These are phyloP conservation scores for Drosophila prosaltans DNA, from an alignment of 1,140 invertebrate genomes.

Conservation along the genomic window DNA sequence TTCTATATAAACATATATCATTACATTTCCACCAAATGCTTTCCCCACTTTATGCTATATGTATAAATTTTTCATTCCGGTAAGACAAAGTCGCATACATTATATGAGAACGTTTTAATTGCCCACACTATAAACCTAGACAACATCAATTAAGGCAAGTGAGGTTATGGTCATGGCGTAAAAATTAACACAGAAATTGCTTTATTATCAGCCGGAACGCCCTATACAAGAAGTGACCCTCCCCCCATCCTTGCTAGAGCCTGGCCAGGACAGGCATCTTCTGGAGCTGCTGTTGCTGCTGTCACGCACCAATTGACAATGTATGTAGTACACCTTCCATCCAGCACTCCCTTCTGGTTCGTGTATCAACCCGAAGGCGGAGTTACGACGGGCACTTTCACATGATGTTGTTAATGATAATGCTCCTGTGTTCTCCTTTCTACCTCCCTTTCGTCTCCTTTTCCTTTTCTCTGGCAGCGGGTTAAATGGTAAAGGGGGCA, in stretches of 20 bases:
- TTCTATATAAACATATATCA: not conserved
- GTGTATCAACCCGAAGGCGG: constrained; percentile 3
- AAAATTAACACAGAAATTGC: constrained; percentile 73
- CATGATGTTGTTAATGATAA: constrained; percentile 75
- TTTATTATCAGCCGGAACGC: constrained; percentile 56
- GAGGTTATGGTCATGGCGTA: constrained; percentile 64
- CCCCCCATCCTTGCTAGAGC: not conserved
- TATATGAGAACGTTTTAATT: constrained; percentile 38
- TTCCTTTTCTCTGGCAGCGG: not conserved
- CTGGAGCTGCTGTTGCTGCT: constrained; percentile 1
- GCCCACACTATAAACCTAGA: constrained; percentile 50
- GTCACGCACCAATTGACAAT: constrained; percentile 62
- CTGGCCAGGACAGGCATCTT: constrained; percentile 15
- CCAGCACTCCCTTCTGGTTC: not conserved
- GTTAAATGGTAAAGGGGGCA: constrained; percentile 3
- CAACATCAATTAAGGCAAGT: constrained; percentile 62
- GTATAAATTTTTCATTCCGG: not conserved
- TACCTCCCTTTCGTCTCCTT: not conserved
- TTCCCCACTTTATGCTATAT: not conserved
- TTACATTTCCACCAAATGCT: not conserved
- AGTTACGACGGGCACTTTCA: constrained; percentile 39
- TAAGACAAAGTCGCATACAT: constrained; percentile 9
- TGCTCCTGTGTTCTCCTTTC: constrained; percentile 31
- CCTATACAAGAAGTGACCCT: not conserved
- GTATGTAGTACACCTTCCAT: constrained; percentile 42